Evolutionary conservation across 2,888 invertebrate genomes (phyloP), one percentile per base, ranked within the genome.

Genomic region (Leucania comma): DNA sequence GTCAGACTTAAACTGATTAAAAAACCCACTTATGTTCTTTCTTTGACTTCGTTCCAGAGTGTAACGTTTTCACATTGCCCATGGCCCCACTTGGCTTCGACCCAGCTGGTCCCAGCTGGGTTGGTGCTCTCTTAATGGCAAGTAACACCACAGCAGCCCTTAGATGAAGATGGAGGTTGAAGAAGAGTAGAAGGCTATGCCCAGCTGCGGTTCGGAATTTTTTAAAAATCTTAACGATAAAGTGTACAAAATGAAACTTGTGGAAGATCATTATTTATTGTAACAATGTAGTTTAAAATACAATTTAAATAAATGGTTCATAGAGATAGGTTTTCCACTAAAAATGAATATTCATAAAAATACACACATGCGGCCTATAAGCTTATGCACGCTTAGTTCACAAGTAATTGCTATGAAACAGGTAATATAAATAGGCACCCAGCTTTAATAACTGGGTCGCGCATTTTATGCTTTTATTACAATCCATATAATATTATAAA

Each of bases 371-470:
- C 26, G 51, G 54, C 42, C 9, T 26, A 26, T 38, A 17, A 50
- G 8, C 38, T 67, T 42, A 67, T 57, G 50, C 50, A 51, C 51
- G 46, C 56, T 35, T 57, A 60, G 9, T 22, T 51, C 29, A 67
- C 74, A 32, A 51, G 14, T 75, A 59, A 75, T 75, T 59, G 9
- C 58, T 68, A 50, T 22, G 32, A 59, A 62, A 59, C 38, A 9
- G 32, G 58, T 26, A 58, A 42, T 68, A 59, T 58, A 62, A 62
- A 24, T 75, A 62, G 62, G 24, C 20, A 6, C 64, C n/a, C 2
- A 14, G 17, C 35, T 14, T 72, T 29, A 14, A 20, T 51, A 68
- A 48, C 20, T 42, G 53, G 68, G 48, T n/a, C 32, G 14, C 8
- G 6, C 22, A 48, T 46, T 22, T 14, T 42, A 32, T 22, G 17